A percentile compares a stretch with the other conserved stretches of the same genome.
Evolutionary conservation across 2,797 vertebrate species (phyloP).

Genomic region (Platyrinchus mystaceus): DNA sequence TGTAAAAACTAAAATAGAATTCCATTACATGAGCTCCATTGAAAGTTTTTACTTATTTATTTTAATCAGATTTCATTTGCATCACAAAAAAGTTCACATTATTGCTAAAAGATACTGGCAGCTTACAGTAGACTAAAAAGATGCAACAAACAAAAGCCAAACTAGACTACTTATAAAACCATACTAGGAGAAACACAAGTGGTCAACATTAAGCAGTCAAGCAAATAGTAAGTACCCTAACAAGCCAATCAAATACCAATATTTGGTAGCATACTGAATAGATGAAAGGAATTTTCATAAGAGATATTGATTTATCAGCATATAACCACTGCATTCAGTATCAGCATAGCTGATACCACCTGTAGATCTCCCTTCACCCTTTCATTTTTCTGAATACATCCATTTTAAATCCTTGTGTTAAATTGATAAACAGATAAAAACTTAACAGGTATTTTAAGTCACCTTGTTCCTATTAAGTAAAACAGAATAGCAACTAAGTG

Average conservation of each 20-base stretch:
- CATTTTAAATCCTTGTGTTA: not conserved
- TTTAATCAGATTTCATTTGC: not conserved
- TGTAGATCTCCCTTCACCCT: not conserved
- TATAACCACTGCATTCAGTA: not conserved
- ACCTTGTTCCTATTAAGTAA: not conserved
- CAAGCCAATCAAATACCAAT: not conserved
- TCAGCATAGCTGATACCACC: not conserved
- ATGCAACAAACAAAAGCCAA: not conserved
- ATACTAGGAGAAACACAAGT: not conserved
- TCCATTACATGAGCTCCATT: not conserved
- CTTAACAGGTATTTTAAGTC: not conserved
- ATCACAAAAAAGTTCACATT: not conserved
- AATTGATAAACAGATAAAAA: not conserved
- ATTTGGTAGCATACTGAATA: not conserved
- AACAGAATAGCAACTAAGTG: not conserved
- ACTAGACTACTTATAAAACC: not conserved
- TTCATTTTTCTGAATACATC: not conserved
- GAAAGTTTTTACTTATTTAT: not conserved
- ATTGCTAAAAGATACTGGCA: not conserved
- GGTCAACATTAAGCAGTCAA: not conserved
- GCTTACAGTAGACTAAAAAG: not conserved
- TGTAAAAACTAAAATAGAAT: not conserved
- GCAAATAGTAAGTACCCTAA: not conserved
- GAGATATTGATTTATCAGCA: not conserved
- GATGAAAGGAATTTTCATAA: not conserved